phyloP scores from a whole-genome alignment of 2,888 invertebrate species.

The Ormyrus pomaceus region DNA sequence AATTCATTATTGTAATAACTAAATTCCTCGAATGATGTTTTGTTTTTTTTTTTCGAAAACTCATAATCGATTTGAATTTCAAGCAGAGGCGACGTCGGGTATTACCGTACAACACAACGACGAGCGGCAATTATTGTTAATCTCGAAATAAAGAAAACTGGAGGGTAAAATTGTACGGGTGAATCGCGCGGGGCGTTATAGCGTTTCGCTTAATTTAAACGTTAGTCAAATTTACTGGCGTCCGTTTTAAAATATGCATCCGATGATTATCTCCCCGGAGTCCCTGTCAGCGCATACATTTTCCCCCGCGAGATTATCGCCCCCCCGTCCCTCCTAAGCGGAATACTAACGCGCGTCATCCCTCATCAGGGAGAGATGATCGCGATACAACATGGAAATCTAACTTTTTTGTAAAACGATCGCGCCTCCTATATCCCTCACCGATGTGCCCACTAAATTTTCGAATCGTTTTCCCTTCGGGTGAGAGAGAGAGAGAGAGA shows the following conservation, averaged over 20 bases:
- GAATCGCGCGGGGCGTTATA: not conserved
- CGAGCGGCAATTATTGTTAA: too few species aligned
- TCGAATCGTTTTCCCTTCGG: constrained; percentile 24
- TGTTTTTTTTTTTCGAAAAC: too few species aligned
- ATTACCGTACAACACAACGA: too few species aligned
- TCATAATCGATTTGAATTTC: too few species aligned
- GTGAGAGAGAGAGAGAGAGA: constrained; percentile 55
- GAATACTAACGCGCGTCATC: constrained; percentile 16
- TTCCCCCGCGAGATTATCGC: constrained; percentile 38
- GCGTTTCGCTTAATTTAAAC: constrained; percentile 11
- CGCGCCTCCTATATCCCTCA: constrained; percentile 23
- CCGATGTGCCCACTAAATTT: not conserved
- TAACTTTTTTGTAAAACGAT: constrained; percentile 22
- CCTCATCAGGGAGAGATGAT: constrained; percentile 20
- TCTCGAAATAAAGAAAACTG: too few species aligned
- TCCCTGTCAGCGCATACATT: constrained; percentile 42
- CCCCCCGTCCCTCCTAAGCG: not conserved
- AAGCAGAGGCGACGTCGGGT: too few species aligned
- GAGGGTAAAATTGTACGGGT: too few species aligned
- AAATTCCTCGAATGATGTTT: too few species aligned
- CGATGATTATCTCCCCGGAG: constrained; percentile 20
- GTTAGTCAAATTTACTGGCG: constrained; percentile 19
- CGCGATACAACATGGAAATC: constrained; percentile 16
- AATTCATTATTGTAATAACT: too few species aligned
- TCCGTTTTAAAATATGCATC: constrained; percentile 20